Evolutionary conservation across 2,113 vertebrate genomes (phyloP).

Genomic region (Nerophis lumbriciformis): DNA sequence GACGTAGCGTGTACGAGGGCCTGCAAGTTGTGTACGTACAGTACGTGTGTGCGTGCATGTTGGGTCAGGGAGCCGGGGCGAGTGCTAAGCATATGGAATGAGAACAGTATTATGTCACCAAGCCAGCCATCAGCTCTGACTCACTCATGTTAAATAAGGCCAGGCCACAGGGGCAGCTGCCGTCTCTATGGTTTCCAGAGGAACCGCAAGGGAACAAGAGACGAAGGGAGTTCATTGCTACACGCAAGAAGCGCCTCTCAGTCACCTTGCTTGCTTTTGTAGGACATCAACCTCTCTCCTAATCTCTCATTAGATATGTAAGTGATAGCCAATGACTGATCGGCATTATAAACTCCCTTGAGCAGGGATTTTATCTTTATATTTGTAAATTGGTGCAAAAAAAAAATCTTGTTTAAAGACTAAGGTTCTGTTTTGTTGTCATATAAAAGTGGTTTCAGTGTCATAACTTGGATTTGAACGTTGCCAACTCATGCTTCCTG

Average conservation of each 20-base stretch:
- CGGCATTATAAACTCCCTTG: not conserved
- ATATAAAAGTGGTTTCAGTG: conserved; percentile 3
- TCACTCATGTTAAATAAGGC: conserved; percentile 59
- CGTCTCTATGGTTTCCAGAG: conserved; percentile 66
- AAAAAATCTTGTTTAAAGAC: not conserved
- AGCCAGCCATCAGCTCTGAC: conserved; percentile 49
- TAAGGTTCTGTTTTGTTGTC: not conserved
- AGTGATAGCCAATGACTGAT: conserved; percentile 10
- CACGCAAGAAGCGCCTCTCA: conserved; percentile 43
- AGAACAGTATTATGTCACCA: conserved; percentile 52
- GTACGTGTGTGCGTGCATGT: conserved; percentile 14
- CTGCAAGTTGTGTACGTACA: too few relatives aligned
- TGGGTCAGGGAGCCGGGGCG: conserved; percentile 33
- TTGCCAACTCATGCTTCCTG: not conserved
- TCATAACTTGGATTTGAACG: not conserved
- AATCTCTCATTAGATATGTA: conserved; percentile 13
- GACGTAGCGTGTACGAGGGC: not conserved
- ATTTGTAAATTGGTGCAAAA: not conserved
- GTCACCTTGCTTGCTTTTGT: conserved; percentile 29
- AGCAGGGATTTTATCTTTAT: not conserved
- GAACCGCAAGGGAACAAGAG: conserved; percentile 45
- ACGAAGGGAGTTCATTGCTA: conserved; percentile 33
- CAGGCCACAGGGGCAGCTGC: conserved; percentile 58
- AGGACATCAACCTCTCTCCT: conserved; percentile 26
- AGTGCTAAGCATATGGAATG: conserved; percentile 53